phyloP scores from a whole-genome alignment of 2,797 vertebrate genomes.

The Rousettus madagascariensis region DNA sequence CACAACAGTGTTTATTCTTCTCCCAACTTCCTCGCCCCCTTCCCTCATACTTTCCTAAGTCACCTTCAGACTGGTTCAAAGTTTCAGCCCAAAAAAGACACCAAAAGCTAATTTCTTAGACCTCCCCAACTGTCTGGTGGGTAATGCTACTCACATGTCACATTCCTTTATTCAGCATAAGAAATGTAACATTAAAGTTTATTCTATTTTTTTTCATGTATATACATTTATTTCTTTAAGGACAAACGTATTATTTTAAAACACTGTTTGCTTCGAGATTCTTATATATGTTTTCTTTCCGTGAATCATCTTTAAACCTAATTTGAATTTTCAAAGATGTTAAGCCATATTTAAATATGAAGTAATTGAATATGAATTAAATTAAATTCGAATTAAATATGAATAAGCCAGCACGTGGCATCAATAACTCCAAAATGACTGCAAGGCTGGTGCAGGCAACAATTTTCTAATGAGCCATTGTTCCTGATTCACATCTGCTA shows the following conservation, averaged over 20 bases:
- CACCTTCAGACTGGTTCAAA: conserved; percentile 55
- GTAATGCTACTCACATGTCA: background rate
- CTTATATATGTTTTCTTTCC: background rate
- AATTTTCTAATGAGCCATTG: background rate
- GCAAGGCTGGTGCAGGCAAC: background rate
- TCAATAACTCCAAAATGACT: background rate
- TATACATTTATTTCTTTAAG: background rate
- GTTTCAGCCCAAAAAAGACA: background rate
- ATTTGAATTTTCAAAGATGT: background rate
- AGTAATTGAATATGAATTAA: background rate
- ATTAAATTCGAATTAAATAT: background rate
- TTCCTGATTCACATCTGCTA: background rate
- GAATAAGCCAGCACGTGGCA: conserved; percentile 2
- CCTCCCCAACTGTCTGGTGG: background rate
- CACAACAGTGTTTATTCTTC: conserved; percentile 50
- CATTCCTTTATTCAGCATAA: background rate
- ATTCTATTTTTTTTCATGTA: background rate
- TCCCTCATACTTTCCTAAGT: conserved; percentile 46
- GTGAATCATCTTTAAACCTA: background rate
- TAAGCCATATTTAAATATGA: background rate
- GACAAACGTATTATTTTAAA: conserved; percentile 8
- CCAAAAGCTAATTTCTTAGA: background rate
- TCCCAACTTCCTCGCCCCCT: background rate
- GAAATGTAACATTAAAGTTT: background rate
- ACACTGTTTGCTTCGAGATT: background rate